These are phyloP conservation scores for Cheilosia urbana DNA, from an alignment of 2,888 invertebrate species.

Conservation along the genomic window DNA sequence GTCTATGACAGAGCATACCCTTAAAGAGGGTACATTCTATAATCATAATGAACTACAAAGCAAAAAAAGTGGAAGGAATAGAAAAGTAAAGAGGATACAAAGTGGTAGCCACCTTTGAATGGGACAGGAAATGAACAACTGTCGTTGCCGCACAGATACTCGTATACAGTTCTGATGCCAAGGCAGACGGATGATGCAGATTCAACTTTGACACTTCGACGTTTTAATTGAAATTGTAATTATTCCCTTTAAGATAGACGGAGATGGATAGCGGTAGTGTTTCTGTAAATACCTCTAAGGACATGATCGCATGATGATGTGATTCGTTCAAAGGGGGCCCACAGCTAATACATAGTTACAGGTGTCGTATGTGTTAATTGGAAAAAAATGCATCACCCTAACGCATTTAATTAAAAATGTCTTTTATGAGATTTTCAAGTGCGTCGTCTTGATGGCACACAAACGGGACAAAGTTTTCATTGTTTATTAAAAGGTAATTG, in stretches of 20 bases:
- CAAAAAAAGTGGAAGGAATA: slow-evolving; percentile 2
- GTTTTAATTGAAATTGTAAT: slow-evolving; percentile 70
- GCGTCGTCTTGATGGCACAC: background rate
- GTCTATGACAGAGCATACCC: background rate
- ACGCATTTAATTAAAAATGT: slow-evolving; percentile 67
- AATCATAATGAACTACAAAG: slow-evolving; percentile 21
- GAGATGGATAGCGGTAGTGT: background rate
- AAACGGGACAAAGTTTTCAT: slow-evolving; percentile 58
- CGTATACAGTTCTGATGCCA: background rate
- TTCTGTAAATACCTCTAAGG: too few species aligned
- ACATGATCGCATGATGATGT: too few species aligned
- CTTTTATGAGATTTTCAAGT: slow-evolving; percentile 58
- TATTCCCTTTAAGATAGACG: slow-evolving; percentile 47
- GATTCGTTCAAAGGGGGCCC: slow-evolving; percentile 5
- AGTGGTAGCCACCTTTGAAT: slow-evolving; percentile 38
- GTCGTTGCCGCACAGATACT: slow-evolving; percentile 23
- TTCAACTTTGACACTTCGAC: slow-evolving; percentile 62
- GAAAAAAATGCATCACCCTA: slow-evolving; percentile 11
- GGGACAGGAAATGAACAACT: slow-evolving; percentile 54
- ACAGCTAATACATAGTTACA: slow-evolving; percentile 25
- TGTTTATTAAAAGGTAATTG: slow-evolving; percentile 62
- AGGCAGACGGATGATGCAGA: slow-evolving; percentile 14
- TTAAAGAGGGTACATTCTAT: background rate
- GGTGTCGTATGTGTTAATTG: too few species aligned
- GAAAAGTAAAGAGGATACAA: slow-evolving; percentile 31